Conservation (phyloP, 2,797 vertebrate genomes). For the Catharus ustulatus region DNA sequence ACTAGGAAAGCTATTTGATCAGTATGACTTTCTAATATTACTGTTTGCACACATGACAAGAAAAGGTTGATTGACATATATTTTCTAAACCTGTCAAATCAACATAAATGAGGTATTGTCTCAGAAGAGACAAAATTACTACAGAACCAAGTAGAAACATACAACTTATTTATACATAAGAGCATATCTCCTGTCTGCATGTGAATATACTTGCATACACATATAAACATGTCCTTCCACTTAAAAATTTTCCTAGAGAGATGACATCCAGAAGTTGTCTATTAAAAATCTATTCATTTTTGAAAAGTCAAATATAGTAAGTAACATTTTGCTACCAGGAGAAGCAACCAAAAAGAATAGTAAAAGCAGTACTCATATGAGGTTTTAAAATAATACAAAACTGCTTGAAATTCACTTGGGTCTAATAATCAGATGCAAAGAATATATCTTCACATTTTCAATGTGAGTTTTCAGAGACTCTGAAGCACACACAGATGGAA, state of each 20-base stretch:
- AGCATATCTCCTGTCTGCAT: not conserved
- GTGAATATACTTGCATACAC: not conserved
- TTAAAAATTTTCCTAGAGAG: not conserved
- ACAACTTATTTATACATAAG: not conserved
- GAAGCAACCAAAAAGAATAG: not conserved
- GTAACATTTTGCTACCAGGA: not conserved
- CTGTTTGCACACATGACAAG: not conserved
- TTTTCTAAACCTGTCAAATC: not conserved
- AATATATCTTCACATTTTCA: not conserved
- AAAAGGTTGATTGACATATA: not conserved
- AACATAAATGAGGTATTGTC: not conserved
- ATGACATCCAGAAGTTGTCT: not conserved
- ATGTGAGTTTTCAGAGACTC: not conserved
- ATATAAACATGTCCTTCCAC: not conserved
- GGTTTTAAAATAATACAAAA: not conserved
- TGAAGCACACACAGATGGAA: not conserved
- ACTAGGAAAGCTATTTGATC: not conserved
- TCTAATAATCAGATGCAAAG: not conserved
- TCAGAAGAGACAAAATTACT: not conserved
- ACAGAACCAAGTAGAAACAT: not conserved
- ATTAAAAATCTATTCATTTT: not conserved
- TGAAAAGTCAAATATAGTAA: not conserved
- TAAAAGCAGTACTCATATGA: not conserved
- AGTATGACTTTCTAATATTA: not conserved
- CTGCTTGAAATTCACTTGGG: not conserved